phyloP scores from a whole-genome alignment of 2,113 vertebrate genomes.

The rabbit (Oryctolagus cuniculus) region mOryCun1.1 NC_091441.1:78716501-78717000 shows the following conservation, averaged over 20 bases:
- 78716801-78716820: background rate
- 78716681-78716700: background rate
- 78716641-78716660: background rate
- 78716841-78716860: background rate
- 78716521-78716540: background rate
- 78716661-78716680: background rate
- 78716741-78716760: constrained; percentile 1
- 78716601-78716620: background rate
- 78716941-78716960: too few relatives aligned
- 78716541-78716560: background rate
- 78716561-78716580: background rate
- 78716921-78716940: too few relatives aligned
- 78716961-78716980: too few relatives aligned
- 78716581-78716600: background rate
- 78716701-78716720: background rate
- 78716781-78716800: background rate
- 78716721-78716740: background rate
- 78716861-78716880: background rate
- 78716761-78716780: constrained; percentile 4
- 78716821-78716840: background rate
- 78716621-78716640: background rate
- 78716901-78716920: too few relatives aligned
- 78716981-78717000: too few relatives aligned
- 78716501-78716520: background rate
- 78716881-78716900: too few relatives aligned